Conservation (phyloP, 2,113 vertebrate genomes). For the Taxidea taxus region DNA sequence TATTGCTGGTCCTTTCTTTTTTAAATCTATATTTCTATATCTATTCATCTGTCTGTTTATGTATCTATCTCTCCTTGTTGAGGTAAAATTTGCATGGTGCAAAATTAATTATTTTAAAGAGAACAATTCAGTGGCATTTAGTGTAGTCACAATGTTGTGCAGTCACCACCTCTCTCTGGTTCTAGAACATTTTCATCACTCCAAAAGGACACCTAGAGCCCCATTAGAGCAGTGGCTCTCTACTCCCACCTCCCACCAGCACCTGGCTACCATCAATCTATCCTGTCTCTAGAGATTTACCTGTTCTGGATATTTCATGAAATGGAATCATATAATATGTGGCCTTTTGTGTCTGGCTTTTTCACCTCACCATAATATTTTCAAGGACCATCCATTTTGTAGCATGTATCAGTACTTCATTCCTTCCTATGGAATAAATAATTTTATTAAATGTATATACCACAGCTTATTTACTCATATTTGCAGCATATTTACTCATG, state of each 20-base stretch:
- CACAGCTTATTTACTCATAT: background rate
- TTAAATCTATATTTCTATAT: background rate
- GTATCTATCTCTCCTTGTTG: background rate
- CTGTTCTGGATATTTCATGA: background rate
- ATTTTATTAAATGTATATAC: background rate
- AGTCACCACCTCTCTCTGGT: background rate
- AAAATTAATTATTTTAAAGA: conserved; percentile 15
- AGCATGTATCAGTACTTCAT: background rate
- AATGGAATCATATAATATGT: background rate
- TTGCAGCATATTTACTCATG: too few species aligned
- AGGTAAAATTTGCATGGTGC: background rate
- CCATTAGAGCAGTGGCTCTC: background rate
- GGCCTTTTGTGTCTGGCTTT: background rate
- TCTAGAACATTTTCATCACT: background rate
- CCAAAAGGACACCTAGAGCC: background rate
- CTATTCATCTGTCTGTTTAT: background rate
- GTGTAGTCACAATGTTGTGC: background rate
- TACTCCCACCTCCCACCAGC: background rate
- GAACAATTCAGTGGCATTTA: background rate
- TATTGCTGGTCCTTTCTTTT: background rate
- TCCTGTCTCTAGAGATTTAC: background rate
- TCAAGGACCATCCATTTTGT: background rate
- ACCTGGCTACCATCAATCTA: background rate
- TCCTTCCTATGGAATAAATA: background rate
- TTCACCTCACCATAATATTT: background rate